A percentile compares a stretch with the other conserved stretches of the same genome.
These are phyloP conservation scores for Pristis pectinata DNA, from an alignment of 2,797 vertebrate species.

Conservation along the genomic window DNA sequence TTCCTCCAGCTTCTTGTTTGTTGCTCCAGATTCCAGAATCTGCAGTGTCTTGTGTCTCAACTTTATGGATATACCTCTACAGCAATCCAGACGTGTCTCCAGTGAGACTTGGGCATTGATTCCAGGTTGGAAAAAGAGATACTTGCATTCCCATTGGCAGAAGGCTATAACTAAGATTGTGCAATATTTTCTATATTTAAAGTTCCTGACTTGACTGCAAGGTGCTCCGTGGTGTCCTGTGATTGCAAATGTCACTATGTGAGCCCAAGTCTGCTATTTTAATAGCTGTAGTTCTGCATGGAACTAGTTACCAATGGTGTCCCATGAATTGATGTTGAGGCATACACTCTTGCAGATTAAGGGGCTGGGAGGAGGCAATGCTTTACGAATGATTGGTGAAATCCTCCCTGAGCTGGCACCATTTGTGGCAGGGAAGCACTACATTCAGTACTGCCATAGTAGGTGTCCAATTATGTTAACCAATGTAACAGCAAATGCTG, in stretches of 20 bases:
- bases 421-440: too few species aligned
- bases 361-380: not conserved
- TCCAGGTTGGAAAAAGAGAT: not conserved
- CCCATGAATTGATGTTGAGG: not conserved
- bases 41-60: too few species aligned
- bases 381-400: too few species aligned
- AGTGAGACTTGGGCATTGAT: not conserved
- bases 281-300: not conserved
- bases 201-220: not conserved
- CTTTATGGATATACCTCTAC: not conserved
- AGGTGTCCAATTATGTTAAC: too few species aligned
- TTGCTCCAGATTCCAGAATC: too few species aligned
- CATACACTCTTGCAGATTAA: not conserved
- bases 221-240: not conserved
- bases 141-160: not conserved
- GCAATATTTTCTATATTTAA: not conserved
- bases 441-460: too few species aligned
- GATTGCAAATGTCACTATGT: not conserved
- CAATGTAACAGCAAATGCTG: too few species aligned
- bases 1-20: too few species aligned
- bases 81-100: not conserved
- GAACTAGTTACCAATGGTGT: not conserved
- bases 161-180: not conserved
- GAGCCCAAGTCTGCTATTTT: not conserved
- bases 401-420: too few species aligned